Base-by-base conservation (phyloP, 2,113 vertebrate genomes). In the Tachysurus fulvidraco region DNA sequence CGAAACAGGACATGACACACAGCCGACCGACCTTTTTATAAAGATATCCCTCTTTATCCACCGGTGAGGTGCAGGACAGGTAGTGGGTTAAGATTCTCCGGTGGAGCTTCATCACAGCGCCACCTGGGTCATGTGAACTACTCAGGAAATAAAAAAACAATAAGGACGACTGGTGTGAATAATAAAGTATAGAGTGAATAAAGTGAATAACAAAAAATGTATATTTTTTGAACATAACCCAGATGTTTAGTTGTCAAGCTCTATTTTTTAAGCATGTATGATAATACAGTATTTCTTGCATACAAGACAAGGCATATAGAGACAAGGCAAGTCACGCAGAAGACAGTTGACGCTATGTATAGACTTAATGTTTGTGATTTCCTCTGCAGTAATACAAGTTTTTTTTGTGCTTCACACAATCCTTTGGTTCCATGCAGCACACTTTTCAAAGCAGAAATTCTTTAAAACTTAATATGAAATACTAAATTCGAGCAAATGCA, bases 11-110 rank as follows among this genome's bases (percentile, higher is more conserved):
- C 46, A 36, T 21, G n/a, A 79, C 8, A 36, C 44, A 74, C 69
- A 23, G 69, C 1, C 23, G 2, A 50, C 14, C 23, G 30, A 96
- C 95, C 95, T 95, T 96, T 92, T 97, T 97, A 82, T 93, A 93
- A 36, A 96, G 93, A 69, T 94, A 93, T 19, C 95, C 95, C 83
- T 96, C 92, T 74, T 92, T 93, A 90, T 96, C 93, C 2, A 96
- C 94, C 0, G 94, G 91, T 87, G 92, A 93, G 1, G 90, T 88
- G 87, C 93, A 93, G 50, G 93, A 95, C 65, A 94, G 91, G 85
- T 89, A 95, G 88, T 93, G 93, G 80, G 91, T 92, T 52, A 94
- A 84, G 36, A 92, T 94, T 81, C 90, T 93, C 90, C 92, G 74
- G 87, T 96, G 93, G 89, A 96, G 90, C 94, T 96, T 96, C 95